Base-by-base conservation (phyloP, 2,888 invertebrate genomes). In the Caenorhabditis plicata region DNA sequence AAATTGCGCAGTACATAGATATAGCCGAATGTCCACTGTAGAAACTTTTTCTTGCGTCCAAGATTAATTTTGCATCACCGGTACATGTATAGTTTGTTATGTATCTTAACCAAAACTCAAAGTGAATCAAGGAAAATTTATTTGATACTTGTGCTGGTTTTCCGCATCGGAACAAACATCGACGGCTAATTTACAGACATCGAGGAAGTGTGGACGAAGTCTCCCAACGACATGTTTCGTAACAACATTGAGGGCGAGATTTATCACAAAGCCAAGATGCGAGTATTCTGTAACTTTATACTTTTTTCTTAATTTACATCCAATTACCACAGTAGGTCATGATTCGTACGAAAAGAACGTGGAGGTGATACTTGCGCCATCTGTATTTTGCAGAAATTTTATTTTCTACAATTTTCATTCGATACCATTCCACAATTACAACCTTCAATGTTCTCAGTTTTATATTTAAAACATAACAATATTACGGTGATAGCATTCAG, bases 141-240 rank as follows among this genome's bases (percentile, higher is more conserved):
- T 35, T 15, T 9, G 7, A 11, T 35, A 35, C 35, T 7, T n/a
- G 25, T 33, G 35, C n/a, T 22, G 11, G 15, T 44, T 25, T 32
- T 17, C 35, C 5, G 26, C 2, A 26, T n/a, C 20, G 22, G 13
- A 25, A 48, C 71, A 71, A 8, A 55, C 67, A 50, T 54, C 60
- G 8, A 55, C 60, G 5, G 45, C 61, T 27, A 94, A 93, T 48
- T 86, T 84, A 80, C 96, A 96, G 0, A 93, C 88, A 70, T 86
- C 87, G 78, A 92, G 87, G 84, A 95, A 96, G 84, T 96, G 93
- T 29, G 95, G 95, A 72, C 96, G 85, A 66, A 95, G 83, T 51
- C 94, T 87, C 36, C 95, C 95, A 65, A 94, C 88, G 9, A 89
- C 87, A 81, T 92, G 93, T 83, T 95, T 95, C 63, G 90, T 90